Conservation (phyloP, 2,113 vertebrate species). For the Tyto alba region DNA sequence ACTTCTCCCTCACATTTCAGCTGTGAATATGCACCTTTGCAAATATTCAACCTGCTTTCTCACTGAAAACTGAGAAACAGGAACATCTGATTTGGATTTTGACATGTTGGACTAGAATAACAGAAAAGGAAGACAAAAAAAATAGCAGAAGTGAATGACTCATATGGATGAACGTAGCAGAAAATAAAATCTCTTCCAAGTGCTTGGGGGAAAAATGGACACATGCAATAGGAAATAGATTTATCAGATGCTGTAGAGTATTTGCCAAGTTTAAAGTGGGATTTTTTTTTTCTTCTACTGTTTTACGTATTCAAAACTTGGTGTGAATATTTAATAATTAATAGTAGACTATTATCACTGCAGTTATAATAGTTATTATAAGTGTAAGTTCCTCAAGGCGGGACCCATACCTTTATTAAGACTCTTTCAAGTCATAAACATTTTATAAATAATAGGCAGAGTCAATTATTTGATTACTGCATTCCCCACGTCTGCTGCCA, state of each 20-base stretch:
- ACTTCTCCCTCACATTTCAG: background rate
- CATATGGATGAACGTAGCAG: background rate
- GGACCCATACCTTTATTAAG: background rate
- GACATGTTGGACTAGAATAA: background rate
- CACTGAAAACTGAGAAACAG: background rate
- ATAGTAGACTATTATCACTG: background rate
- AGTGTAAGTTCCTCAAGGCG: background rate
- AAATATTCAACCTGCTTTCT: background rate
- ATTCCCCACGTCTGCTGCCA: background rate
- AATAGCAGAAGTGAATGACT: background rate
- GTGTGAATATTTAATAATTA: background rate
- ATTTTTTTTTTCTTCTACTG: background rate
- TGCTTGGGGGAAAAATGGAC: background rate
- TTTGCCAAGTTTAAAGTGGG: background rate
- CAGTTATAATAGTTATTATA: background rate
- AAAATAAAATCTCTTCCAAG: background rate
- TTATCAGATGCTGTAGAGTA: background rate
- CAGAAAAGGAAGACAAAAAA: background rate
- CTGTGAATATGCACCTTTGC: background rate
- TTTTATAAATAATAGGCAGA: background rate
- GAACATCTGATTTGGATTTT: background rate
- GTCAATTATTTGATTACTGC: background rate
- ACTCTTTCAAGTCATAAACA: background rate
- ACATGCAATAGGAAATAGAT: background rate
- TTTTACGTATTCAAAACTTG: background rate